Evolutionary conservation across 2,113 vertebrate species (phyloP).

Genomic region (Onychostoma macrolepis): DNA sequence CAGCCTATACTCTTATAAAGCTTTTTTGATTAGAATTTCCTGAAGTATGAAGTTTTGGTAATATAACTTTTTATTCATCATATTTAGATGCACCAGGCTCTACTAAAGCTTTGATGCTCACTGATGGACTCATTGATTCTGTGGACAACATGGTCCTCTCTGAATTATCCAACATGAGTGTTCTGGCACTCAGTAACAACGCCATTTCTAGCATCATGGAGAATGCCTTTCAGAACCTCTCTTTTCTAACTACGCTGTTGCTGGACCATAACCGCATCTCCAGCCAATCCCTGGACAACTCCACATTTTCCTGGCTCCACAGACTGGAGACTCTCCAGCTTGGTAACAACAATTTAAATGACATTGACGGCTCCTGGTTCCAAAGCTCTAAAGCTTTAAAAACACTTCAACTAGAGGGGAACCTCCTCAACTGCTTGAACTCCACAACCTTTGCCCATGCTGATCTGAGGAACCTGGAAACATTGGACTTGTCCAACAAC

Average conservation of each 20-base stretch:
- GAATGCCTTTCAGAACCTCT: slow-evolving; percentile 73
- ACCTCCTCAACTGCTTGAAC: slow-evolving; percentile 74
- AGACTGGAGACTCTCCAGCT: slow-evolving; percentile 73
- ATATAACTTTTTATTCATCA: not conserved
- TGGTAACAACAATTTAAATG: slow-evolving; percentile 70
- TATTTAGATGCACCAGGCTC: slow-evolving; percentile 71
- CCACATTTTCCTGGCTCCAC: slow-evolving; percentile 71
- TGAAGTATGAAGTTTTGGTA: not conserved
- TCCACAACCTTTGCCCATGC: slow-evolving; percentile 69
- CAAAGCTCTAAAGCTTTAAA: slow-evolving; percentile 65
- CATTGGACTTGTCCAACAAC: slow-evolving; percentile 81
- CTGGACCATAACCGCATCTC: slow-evolving; percentile 80
- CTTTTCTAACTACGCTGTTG: slow-evolving; percentile 68
- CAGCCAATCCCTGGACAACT: slow-evolving; percentile 69
- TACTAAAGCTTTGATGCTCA: slow-evolving; percentile 75
- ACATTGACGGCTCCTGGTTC: slow-evolving; percentile 73
- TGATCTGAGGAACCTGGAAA: slow-evolving; percentile 71
- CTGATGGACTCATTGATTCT: slow-evolving; percentile 72
- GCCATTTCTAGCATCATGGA: slow-evolving; percentile 67
- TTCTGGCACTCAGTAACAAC: slow-evolving; percentile 80
- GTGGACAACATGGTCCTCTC: slow-evolving; percentile 71
- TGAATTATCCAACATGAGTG: slow-evolving; percentile 70
- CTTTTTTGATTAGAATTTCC: not conserved
- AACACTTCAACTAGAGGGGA: slow-evolving; percentile 78
- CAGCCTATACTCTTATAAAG: not conserved